These are phyloP conservation scores for Psittacus erithacus DNA, from an alignment of 2,113 vertebrate genomes.

Conservation along the genomic window DNA sequence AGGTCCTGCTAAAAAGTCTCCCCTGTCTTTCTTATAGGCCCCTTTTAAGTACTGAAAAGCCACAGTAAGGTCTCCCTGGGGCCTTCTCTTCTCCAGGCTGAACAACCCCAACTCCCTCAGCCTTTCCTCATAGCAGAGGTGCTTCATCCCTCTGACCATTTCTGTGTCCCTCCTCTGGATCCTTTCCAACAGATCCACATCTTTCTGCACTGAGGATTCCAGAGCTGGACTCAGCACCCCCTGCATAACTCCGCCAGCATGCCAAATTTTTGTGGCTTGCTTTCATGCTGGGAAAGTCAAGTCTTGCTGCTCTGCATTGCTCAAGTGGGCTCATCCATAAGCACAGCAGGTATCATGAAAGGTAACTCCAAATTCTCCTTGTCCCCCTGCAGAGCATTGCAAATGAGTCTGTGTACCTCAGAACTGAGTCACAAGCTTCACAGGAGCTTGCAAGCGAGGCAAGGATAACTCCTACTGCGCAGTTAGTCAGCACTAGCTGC, in stretches of 20 bases:
- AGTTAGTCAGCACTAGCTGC: neutral
- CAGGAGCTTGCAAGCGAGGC: neutral
- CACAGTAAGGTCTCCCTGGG: neutral
- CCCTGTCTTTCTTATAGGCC: neutral
- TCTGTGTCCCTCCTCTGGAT: neutral
- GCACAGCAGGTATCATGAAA: accelerated
- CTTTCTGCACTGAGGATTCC: neutral
- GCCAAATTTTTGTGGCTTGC: neutral
- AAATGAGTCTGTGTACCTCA: neutral
- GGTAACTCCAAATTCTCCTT: neutral
- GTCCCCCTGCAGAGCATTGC: neutral
- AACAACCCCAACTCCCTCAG: neutral
- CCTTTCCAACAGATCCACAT: neutral
- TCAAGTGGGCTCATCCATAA: neutral
- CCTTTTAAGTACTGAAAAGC: neutral
- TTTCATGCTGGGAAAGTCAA: neutral
- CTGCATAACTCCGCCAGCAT: neutral
- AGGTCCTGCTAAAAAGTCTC: neutral
- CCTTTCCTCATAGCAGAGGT: neutral
- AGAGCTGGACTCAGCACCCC: neutral
- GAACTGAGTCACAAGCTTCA: neutral
- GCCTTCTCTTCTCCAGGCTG: neutral
- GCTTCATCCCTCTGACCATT: neutral
- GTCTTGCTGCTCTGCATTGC: neutral
- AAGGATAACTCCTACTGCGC: neutral